These are phyloP conservation scores for Dicerorhinus sumatrensis DNA, from an alignment of 2,113 vertebrate species.

Conservation along the genomic window DNA sequence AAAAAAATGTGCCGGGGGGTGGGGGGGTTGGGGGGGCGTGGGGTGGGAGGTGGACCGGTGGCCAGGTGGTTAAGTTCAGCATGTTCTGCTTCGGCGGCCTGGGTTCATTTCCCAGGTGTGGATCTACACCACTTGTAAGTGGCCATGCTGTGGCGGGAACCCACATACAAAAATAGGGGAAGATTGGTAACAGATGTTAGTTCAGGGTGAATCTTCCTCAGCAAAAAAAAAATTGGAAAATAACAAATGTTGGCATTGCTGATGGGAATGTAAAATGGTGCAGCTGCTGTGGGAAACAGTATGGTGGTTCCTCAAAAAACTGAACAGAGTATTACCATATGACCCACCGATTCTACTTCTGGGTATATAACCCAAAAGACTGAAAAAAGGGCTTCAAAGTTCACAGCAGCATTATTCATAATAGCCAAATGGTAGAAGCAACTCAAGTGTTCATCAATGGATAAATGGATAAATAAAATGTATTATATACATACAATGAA, in stretches of 20 bases:
- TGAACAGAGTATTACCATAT: not conserved
- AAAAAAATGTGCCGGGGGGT: not conserved
- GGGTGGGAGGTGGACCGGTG: too few species aligned
- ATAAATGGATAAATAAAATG: not conserved
- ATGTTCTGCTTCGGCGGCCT: too few species aligned
- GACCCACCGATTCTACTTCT: not conserved
- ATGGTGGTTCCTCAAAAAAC: not conserved
- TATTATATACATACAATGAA: not conserved
- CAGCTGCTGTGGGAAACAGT: not conserved
- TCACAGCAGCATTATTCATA: not conserved
- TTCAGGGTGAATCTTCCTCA: too few species aligned
- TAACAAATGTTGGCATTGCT: not conserved
- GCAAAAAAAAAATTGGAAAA: not conserved
- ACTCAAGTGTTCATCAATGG: not conserved
- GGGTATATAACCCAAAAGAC: not conserved
- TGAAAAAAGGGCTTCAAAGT: not conserved
- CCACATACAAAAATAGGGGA: too few species aligned
- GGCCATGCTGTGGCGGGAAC: too few species aligned
- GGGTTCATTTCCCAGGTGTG: too few species aligned
- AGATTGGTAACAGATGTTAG: too few species aligned
- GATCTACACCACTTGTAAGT: too few species aligned
- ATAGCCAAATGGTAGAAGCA: not conserved
- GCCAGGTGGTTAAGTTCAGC: too few species aligned
- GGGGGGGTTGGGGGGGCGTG: too few species aligned
- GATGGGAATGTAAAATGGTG: not conserved